Conservation (phyloP, 2,888 invertebrate species). For the Ligdia adustata region DNA sequence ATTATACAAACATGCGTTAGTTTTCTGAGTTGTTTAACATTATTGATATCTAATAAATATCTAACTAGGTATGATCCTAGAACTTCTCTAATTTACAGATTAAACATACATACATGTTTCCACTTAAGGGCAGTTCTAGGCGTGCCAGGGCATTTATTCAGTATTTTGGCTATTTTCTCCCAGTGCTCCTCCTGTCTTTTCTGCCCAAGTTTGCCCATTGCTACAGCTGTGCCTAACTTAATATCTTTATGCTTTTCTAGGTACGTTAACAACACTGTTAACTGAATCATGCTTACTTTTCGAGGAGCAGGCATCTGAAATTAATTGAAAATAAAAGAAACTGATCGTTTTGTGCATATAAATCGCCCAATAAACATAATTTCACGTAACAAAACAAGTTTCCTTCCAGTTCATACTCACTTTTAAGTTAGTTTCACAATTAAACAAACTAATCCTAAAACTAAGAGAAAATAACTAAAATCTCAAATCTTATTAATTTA, state of each 20-base stretch:
- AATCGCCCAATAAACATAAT: too few relatives aligned
- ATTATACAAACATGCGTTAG: too few relatives aligned
- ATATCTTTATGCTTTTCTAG: neutral
- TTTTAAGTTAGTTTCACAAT: too few relatives aligned
- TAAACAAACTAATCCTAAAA: too few relatives aligned
- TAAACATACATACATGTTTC: neutral
- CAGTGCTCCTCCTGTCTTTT: neutral
- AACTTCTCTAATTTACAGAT: too few relatives aligned
- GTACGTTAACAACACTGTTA: neutral
- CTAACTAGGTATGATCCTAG: too few relatives aligned
- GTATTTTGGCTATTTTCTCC: neutral
- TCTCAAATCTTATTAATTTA: too few relatives aligned
- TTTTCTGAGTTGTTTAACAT: too few relatives aligned
- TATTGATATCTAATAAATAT: too few relatives aligned
- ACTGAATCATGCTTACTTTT: neutral
- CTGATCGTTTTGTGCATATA: neutral
- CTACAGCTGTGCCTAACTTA: neutral
- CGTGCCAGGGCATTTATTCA: neutral
- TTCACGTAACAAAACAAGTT: too few relatives aligned
- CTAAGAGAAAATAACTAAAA: too few relatives aligned
- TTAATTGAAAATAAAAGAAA: neutral
- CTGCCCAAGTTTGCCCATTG: neutral
- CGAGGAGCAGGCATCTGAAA: neutral
- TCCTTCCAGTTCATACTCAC: too few relatives aligned
- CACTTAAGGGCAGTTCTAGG: neutral